Conservation (phyloP, 2,888 invertebrate genomes). For the Dascillus cervinus region DNA sequence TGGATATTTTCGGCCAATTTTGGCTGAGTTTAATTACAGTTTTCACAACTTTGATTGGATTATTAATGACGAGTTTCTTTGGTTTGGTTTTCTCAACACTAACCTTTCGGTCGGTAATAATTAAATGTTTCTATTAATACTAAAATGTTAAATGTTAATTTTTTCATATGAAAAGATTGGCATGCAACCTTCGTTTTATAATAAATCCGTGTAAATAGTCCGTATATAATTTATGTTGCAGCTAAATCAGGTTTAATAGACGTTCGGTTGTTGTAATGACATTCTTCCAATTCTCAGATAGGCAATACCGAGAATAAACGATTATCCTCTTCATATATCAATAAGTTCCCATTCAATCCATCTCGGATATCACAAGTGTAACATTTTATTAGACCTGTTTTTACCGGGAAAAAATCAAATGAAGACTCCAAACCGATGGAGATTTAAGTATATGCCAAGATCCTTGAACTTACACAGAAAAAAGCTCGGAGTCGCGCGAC, state of each 20-base stretch:
- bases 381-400: no score
- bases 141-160: no score
- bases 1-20: no score
- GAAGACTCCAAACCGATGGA: not conserved
- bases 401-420: no score
- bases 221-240: conserved; percentile 3
- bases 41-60: no score
- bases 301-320: conserved; percentile 3
- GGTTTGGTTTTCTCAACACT: no score
- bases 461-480: conserved; percentile 7
- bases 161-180: not conserved
- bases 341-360: no score
- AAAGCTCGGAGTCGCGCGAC: conserved; percentile 2
- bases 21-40: no score
- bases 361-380: no score
- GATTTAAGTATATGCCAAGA: conserved; percentile 4
- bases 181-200: not conserved
- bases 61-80: no score
- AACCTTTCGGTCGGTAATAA: no score
- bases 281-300: conserved; percentile 7
- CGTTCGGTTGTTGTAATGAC: conserved; percentile 5
- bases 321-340: conserved; percentile 3
- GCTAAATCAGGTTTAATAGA: conserved; percentile 7
- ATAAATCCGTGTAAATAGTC: conserved; percentile 5
- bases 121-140: no score